phyloP scores from a whole-genome alignment of 2,888 invertebrate genomes.

The Scaptodrosophila latifasciaeformis region DNA sequence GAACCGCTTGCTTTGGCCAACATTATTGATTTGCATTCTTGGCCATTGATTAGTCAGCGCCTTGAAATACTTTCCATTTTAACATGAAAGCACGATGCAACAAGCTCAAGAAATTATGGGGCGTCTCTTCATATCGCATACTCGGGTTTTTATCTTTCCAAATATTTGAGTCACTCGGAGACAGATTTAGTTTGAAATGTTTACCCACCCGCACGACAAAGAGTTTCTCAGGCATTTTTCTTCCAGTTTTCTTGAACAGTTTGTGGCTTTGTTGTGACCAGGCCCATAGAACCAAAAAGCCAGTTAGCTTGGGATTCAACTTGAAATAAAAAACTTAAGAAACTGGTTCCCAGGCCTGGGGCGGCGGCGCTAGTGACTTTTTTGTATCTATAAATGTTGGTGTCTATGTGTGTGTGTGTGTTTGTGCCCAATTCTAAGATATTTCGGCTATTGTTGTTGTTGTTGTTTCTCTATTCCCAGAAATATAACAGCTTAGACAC shows the following conservation, averaged over 20 bases:
- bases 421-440: conserved; percentile 52
- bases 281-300: no score
- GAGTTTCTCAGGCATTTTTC: conserved; percentile 57
- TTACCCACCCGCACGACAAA: conserved; percentile 45
- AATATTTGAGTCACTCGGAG: no score
- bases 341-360: conserved; percentile 51
- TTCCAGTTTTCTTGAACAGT: conserved; percentile 49
- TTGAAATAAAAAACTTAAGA: conserved; percentile 39
- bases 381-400: neutral
- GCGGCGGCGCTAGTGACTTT: conserved; percentile 7
- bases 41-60: conserved; percentile 1
- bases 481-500: conserved; percentile 7
- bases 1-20: no score
- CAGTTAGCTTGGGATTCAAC: conserved; percentile 37
- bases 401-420: neutral
- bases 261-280: conserved; percentile 50
- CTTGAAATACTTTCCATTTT: no score
- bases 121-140: no score
- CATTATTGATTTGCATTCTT: conserved; percentile 4
- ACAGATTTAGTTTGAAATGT: no score
- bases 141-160: no score
- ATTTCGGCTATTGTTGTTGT: conserved; percentile 10
- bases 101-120: no score
- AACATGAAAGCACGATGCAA: no score
- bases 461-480: conserved; percentile 36